Evolutionary conservation across 2,888 invertebrate species (phyloP), one percentile per base, ranked within the genome.

Genomic region (Actias luna): DNA sequence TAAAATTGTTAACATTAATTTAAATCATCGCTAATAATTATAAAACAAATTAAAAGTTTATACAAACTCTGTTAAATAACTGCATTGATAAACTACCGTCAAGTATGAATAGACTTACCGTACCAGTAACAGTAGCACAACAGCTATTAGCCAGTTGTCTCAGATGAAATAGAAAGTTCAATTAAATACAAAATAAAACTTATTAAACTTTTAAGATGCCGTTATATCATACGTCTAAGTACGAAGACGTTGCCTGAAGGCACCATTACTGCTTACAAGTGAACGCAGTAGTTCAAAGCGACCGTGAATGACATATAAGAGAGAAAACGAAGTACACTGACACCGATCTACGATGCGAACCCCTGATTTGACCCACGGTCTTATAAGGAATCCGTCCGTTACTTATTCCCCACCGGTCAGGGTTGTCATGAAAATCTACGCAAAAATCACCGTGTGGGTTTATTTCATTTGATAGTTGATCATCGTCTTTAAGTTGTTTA

Each of bases 361-460:
- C 87, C 80, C 78, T 76, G 85, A 85, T 87, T 83, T 87, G 87
- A 89, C 88, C 89, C 80, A 80, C 81, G 85, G 85, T 88, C 90
- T 85, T 89, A 88, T 88, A 90, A 77, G 91, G 89, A 80, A 85
- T 79, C 77, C 72, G 80, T 79, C 89, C 89, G 90, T 90, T 91
- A 90, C 77, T 82, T 79, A 83, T 82, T 80, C 80, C 74, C 71
- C 73, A 72, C 75, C 75, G 76, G 77, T 82, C 79, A 87, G 87
- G 87, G 86, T 72, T 88, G 83, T 66, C 76, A 62, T 63, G 58
- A 55, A 59, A 31, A 39, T 50, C 50, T 31, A 35, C 5, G 7
- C 59, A 10, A 52, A 29, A 42, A n/a, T n/a, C n/a, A n/a, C 12
- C 22, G 25, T 5, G 25, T 16, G 18, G 7, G 29, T 55, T 55